Base-by-base conservation (phyloP, 2,113 vertebrate genomes). In the Phrynocephalus versicolor region DNA sequence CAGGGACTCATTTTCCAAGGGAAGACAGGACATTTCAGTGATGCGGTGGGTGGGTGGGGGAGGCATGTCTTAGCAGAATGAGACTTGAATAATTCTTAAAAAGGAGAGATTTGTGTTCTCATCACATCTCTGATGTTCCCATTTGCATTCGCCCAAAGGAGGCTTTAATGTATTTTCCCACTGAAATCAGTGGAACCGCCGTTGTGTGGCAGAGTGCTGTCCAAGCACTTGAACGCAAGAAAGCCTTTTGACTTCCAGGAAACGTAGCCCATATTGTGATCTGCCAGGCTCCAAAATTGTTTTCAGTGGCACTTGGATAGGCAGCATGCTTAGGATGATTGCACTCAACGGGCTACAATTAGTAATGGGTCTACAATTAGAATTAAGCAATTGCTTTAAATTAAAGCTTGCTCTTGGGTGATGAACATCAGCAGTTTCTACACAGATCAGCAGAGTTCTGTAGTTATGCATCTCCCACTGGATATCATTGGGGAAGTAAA, bases 401-500 rank as follows among this genome's bases (percentile, higher is more conserved):
- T 33, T 71, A 41, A 33, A 62, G 58, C 77, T 37, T 37, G 57
- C 33, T 74, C 30, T 39, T 79, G 83, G 2, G 2, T 25, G 35
- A 27, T 72, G 1, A 62, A 55, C 67, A 69, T 85, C 33, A 89
- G 77, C 14, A 33, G n/a, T 57, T 35, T 27, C 74, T 85, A 80
- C 73, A 76, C 90, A 69, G 30, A 69, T 88, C 74, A 88, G 7
- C 82, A 72, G 71, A 88, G 90, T 79, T 51, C 84, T 33, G 27
- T 64, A 67, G 33, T 93, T 71, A 76, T 81, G 33, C 1, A 80
- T 72, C 35, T 92, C 86, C 72, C 82, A 64, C 27, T 33, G 73
- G 88, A 74, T 88, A 91, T 91, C 83, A 78, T 80, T 83, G 3
- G 14, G 60, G 35, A 81, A 81, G 51, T 82, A 85, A 83, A 85